Conservation (phyloP, 2,113 vertebrate species). For the Cranoglanis bouderius region DNA sequence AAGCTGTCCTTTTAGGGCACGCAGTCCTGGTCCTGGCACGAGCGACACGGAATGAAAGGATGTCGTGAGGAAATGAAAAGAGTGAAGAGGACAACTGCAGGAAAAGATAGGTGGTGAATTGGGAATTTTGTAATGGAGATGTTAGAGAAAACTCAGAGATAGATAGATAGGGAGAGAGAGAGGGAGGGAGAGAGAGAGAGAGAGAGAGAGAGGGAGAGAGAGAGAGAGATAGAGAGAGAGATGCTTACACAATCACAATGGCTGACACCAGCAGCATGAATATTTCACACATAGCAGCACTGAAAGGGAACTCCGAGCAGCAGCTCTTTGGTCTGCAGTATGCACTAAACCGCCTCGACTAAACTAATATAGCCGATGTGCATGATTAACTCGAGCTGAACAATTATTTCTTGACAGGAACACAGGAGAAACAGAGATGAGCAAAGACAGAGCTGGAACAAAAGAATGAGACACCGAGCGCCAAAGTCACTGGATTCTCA, state of each 20-base stretch:
- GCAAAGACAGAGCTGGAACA: neutral
- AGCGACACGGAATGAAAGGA: neutral
- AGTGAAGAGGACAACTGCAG: neutral
- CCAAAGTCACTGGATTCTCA: slow-evolving; percentile 52
- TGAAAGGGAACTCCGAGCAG: neutral
- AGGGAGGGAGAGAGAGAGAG: neutral
- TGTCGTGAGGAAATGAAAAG: neutral
- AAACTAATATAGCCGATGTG: neutral
- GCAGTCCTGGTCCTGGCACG: neutral
- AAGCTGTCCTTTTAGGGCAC: slow-evolving; percentile 10
- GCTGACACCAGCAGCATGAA: slow-evolving; percentile 23
- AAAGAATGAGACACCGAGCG: neutral
- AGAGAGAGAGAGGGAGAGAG: neutral
- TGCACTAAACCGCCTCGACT: neutral
- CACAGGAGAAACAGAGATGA: neutral
- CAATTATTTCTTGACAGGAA: neutral
- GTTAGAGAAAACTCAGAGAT: neutral
- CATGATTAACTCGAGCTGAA: slow-evolving; percentile 17
- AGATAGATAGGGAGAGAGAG: neutral
- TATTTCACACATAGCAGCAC: neutral
- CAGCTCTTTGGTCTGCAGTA: neutral
- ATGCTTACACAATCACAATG: slow-evolving; percentile 2
- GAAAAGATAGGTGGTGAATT: neutral
- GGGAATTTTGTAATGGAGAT: slow-evolving; percentile 2
- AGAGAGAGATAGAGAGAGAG: neutral